phyloP scores from a whole-genome alignment of 2,113 vertebrate genomes.

The Hydrolagus affinis region DNA sequence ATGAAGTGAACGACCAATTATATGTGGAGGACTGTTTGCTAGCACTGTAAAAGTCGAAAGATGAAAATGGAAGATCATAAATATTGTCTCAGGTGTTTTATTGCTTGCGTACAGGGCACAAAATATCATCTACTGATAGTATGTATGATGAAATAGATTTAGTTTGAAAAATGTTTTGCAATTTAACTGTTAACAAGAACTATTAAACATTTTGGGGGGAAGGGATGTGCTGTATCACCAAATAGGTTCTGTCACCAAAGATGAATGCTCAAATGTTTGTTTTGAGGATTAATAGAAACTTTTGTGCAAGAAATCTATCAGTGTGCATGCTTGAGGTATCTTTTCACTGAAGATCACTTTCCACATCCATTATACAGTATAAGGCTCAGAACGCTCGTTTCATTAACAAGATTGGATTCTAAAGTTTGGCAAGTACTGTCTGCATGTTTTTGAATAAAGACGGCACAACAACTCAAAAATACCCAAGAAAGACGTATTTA shows the following conservation, averaged over 20 bases:
- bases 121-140: not conserved
- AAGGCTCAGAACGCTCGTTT: not conserved
- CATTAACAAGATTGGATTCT: not conserved
- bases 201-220: not conserved
- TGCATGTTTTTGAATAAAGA: not conserved
- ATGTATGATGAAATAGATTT: not conserved
- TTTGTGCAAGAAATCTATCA: slow-evolving; percentile 3
- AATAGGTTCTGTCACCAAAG: slow-evolving; percentile 17
- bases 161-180: not conserved
- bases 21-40: not conserved
- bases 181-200: slow-evolving; percentile 12
- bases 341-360: not conserved
- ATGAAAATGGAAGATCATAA: not conserved
- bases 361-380: not conserved
- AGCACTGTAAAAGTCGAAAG: not conserved
- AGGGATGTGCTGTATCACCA: not conserved
- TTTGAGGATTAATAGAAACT: slow-evolving; percentile 2
- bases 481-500: not conserved
- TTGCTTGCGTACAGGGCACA: not conserved
- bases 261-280: not conserved
- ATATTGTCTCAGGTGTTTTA: slow-evolving; percentile 10
- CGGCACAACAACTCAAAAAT: not conserved
- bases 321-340: not conserved
- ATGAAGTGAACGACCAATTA: no score
- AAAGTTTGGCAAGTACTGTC: not conserved